These are phyloP conservation scores for Trachelus troglodyta DNA, from an alignment of 2,888 invertebrate genomes.

Conservation along the genomic window DNA sequence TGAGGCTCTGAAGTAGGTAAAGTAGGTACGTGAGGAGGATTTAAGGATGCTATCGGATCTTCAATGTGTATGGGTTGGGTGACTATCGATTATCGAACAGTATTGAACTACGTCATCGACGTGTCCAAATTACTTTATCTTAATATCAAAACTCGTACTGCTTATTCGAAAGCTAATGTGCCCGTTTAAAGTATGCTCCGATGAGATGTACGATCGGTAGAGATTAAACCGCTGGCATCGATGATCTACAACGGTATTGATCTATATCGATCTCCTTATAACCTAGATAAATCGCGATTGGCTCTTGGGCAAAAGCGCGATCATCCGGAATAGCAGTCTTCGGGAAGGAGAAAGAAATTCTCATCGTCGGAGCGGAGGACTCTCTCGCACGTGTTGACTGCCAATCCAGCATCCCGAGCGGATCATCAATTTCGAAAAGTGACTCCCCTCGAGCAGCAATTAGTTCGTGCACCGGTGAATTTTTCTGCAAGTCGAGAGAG, in stretches of 20 bases:
- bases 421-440: constrained; percentile 45
- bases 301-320: constrained; percentile 54
- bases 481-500: constrained; percentile 30
- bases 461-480: constrained; percentile 37
- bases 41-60: not conserved
- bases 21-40: not conserved
- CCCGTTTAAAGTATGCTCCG: constrained; percentile 5
- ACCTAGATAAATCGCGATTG: constrained; percentile 54
- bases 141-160: not conserved
- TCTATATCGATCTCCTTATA: constrained; percentile 53
- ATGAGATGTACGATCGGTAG: constrained; percentile 22
- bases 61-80: not conserved
- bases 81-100: no score
- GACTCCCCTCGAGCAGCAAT: constrained; percentile 56
- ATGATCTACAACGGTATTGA: constrained; percentile 60
- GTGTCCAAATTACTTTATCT: not conserved
- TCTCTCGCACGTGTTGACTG: not conserved
- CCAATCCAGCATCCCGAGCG: not conserved
- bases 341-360: no score
- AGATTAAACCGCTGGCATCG: constrained; percentile 36
- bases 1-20: no score
- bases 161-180: not conserved
- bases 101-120: not conserved
- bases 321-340: constrained; percentile 38
- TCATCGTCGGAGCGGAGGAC: not conserved